These are phyloP conservation scores for Rhagium mordax DNA, from an alignment of 2,888 invertebrate genomes.

Conservation along the genomic window DNA sequence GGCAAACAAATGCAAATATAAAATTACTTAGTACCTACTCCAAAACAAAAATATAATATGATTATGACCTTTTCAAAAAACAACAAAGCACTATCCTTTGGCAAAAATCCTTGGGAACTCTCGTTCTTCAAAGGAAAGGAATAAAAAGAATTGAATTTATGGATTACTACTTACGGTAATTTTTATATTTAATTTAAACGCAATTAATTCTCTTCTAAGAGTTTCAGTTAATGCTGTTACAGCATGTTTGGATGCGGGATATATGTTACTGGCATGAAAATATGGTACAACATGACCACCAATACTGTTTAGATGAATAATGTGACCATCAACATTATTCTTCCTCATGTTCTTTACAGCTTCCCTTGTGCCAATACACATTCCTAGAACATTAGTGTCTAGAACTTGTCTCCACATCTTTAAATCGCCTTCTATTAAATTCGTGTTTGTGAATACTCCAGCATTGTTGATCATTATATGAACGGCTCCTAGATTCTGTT, in stretches of 20 bases:
- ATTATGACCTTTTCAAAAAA: too few species aligned
- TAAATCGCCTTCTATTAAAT: slow-evolving; percentile 54
- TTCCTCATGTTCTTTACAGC: slow-evolving; percentile 55
- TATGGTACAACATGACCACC: slow-evolving; percentile 54
- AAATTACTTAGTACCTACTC: too few species aligned
- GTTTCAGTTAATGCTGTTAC: slow-evolving; percentile 46
- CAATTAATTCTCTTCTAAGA: slow-evolving; percentile 37
- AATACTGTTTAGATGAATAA: slow-evolving; percentile 51
- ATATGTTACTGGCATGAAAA: slow-evolving; percentile 49
- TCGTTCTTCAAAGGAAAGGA: too few species aligned
- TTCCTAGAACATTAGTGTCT: slow-evolving; percentile 44
- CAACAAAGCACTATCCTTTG: too few species aligned
- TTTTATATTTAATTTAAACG: slow-evolving; percentile 40
- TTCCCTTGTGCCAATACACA: slow-evolving; percentile 54
- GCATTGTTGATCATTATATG: slow-evolving; percentile 67
- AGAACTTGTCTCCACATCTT: slow-evolving; percentile 48
- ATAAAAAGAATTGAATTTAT: too few species aligned
- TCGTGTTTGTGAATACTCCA: slow-evolving; percentile 52
- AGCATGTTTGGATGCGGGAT: slow-evolving; percentile 46
- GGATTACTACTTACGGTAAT: slow-evolving; percentile 42
- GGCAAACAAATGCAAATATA: too few species aligned
- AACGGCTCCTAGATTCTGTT: slow-evolving; percentile 62
- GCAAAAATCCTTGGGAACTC: too few species aligned
- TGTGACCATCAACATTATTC: slow-evolving; percentile 45
- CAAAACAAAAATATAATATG: too few species aligned